phyloP scores from a whole-genome alignment of 2,797 vertebrate genomes.

The Selene dorsalis region DNA sequence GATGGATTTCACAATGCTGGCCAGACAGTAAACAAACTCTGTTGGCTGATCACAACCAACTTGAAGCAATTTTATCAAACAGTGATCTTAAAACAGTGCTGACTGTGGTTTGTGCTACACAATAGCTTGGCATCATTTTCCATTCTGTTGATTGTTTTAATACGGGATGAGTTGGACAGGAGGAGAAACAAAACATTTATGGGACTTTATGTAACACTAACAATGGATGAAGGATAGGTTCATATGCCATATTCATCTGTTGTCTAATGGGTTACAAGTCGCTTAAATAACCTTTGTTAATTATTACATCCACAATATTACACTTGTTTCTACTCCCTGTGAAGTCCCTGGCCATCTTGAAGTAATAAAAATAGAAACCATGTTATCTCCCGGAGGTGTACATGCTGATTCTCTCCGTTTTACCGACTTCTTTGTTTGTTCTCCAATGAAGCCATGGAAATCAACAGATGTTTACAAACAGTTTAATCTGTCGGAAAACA shows the following conservation, averaged over 20 bases:
- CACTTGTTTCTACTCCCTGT: conserved; percentile 55
- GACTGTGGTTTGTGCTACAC: conserved; percentile 55
- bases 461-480: conserved; percentile 58
- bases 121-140: conserved; percentile 46
- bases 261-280: conserved; percentile 38
- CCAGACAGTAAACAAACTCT: conserved; percentile 53
- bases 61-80: conserved; percentile 56
- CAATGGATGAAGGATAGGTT: conserved; percentile 25
- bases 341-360: conserved; percentile 65
- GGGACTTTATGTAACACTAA: conserved; percentile 20
- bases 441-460: conserved; percentile 51
- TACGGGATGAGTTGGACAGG: conserved; percentile 35
- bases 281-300: conserved; percentile 58
- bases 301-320: conserved; percentile 51
- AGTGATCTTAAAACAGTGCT: conserved; percentile 38
- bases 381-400: conserved; percentile 54
- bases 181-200: conserved; percentile 31
- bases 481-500: conserved; percentile 37
- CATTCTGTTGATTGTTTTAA: conserved; percentile 42
- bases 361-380: conserved; percentile 66
- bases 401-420: conserved; percentile 24
- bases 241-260: conserved; percentile 24
- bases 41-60: conserved; percentile 51
- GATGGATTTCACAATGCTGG: conserved; percentile 50
- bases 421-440: conserved; percentile 34